phyloP scores from a whole-genome alignment of 2,113 vertebrate species.

The Apus apus region DNA sequence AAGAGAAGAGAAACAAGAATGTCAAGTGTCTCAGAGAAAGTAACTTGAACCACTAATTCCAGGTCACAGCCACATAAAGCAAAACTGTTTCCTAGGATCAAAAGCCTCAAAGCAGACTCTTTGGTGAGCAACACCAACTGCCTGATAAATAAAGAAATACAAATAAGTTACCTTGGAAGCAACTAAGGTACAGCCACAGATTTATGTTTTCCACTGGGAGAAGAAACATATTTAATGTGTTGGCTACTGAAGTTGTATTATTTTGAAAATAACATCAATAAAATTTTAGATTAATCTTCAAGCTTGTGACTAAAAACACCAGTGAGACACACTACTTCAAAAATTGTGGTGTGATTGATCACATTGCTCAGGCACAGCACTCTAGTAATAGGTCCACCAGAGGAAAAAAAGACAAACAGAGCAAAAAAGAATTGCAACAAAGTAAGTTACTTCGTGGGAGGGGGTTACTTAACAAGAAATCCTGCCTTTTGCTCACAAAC shows the following conservation, averaged over 20 bases:
- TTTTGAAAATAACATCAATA: not conserved
- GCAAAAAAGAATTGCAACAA: not conserved
- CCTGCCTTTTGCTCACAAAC: not conserved
- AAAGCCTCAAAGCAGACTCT: not conserved
- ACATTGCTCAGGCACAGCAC: not conserved
- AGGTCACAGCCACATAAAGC: not conserved
- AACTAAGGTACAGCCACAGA: not conserved
- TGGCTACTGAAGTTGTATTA: not conserved
- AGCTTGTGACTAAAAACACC: not conserved
- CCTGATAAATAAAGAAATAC: not conserved
- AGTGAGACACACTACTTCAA: not conserved
- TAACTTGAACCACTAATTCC: not conserved
- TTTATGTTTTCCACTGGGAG: not conserved
- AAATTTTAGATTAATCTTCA: not conserved
- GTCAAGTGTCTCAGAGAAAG: not conserved
- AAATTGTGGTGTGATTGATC: not conserved
- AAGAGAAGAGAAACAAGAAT: not conserved
- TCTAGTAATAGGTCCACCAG: not conserved
- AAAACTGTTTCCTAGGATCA: rapidly evolving
- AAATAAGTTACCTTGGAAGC: not conserved
- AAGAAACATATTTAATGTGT: not conserved
- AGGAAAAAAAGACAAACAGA: not conserved
- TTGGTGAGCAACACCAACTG: not conserved
- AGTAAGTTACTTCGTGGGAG: not conserved
- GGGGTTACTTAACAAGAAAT: not conserved